Percentiles rank a stretch among this genome's conserved stretches.
phyloP scores from a whole-genome alignment of 2,888 invertebrate genomes.

The Philereme vetulata region DNA sequence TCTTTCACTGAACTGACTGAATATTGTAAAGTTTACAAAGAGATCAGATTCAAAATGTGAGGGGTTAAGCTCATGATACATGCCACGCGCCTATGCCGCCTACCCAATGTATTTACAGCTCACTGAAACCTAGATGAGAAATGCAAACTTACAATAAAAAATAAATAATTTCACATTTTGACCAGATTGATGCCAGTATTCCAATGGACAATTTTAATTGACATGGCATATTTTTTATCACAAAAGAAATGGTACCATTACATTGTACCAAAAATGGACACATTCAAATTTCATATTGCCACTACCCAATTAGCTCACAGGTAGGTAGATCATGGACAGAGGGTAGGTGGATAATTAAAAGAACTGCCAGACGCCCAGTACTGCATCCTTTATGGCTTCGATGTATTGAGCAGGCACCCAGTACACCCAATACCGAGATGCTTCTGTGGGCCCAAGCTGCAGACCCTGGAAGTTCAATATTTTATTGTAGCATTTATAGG shows the following conservation, averaged over 20 bases:
- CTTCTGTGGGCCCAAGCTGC: conserved; percentile 95
- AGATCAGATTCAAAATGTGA: conserved; percentile 71
- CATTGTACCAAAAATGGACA: conserved; percentile 64
- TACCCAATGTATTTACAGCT: conserved; percentile 55
- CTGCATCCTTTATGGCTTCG: conserved; percentile 95
- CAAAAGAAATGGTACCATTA: conserved; percentile 71
- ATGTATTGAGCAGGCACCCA: conserved; percentile 97
- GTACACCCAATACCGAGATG: conserved; percentile 96
- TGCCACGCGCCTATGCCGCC: conserved; percentile 38
- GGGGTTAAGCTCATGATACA: conserved; percentile 61
- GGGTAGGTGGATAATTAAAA: conserved; percentile 76
- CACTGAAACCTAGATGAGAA: conserved; percentile 66
- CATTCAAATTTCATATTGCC: conserved; percentile 66
- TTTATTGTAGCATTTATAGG: background rate
- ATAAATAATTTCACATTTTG: conserved; percentile 75
- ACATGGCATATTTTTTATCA: conserved; percentile 76
- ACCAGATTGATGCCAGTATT: conserved; percentile 77
- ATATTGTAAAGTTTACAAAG: conserved; percentile 77
- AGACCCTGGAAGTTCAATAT: conserved; percentile 81
- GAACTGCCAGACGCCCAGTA: conserved; percentile 93
- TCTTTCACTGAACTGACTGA: conserved; percentile 60
- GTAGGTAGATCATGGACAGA: conserved; percentile 62
- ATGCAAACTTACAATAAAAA: conserved; percentile 74
- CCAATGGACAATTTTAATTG: conserved; percentile 80
- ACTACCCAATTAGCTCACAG: conserved; percentile 70